A percentile compares a stretch with the other conserved stretches of the same genome.
phyloP scores from a whole-genome alignment of 2,888 invertebrate species.

The Cephus pygmeus region DNA sequence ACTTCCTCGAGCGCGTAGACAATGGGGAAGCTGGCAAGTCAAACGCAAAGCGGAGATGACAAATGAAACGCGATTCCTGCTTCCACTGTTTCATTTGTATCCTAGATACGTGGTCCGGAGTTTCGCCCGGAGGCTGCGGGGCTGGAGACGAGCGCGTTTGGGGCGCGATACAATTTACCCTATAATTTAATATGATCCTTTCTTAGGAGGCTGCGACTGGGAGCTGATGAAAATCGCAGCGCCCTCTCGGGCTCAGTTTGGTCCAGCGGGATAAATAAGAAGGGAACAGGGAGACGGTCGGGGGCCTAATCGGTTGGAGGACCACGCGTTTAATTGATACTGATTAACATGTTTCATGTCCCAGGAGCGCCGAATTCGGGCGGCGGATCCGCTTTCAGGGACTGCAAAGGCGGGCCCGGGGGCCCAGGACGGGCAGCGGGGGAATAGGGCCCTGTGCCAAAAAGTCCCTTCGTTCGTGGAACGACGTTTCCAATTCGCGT shows the following conservation, averaged over 20 bases:
- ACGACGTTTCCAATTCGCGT: conserved; percentile 61
- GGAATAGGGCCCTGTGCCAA: conserved; percentile 5
- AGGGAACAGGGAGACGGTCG: too few relatives aligned
- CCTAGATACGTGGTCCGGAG: conserved; percentile 15
- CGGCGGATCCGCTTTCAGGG: too few relatives aligned
- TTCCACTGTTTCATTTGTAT: conserved; percentile 30
- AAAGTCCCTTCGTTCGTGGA: conserved; percentile 47
- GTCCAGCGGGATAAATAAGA: background rate
- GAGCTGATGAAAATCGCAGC: too few relatives aligned
- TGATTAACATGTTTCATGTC: conserved; percentile 7
- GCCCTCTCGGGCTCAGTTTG: background rate
- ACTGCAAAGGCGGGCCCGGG: too few relatives aligned
- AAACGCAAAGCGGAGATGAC: conserved; percentile 56
- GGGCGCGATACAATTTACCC: background rate
- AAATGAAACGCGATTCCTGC: conserved; percentile 49
- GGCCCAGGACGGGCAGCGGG: background rate
- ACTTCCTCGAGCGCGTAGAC: conserved; percentile 24
- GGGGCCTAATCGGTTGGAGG: background rate
- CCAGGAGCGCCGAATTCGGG: too few relatives aligned
- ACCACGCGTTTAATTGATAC: conserved; percentile 5
- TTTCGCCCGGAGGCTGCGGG: too few relatives aligned
- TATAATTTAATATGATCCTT: background rate
- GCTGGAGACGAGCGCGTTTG: background rate
- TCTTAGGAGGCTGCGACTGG: background rate
- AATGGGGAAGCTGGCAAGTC: conserved; percentile 51